Evolutionary conservation across 2,113 vertebrate genomes (phyloP).

Genomic region (Ursus arctos): DNA sequence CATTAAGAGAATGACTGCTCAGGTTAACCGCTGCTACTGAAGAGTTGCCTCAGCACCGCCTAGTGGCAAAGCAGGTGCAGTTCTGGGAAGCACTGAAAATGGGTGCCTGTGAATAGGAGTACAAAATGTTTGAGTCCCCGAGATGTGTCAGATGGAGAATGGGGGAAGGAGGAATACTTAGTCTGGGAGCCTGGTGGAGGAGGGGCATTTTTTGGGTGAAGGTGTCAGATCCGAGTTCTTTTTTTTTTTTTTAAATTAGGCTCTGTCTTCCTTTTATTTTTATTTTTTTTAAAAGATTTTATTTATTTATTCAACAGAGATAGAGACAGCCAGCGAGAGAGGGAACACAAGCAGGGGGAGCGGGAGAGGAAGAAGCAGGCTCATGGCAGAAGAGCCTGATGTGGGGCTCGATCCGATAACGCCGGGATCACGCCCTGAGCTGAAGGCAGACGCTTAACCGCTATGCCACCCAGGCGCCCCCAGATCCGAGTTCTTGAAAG

Average conservation of each 20-base stretch:
- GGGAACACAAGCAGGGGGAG: too few species aligned
- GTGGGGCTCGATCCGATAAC: too few species aligned
- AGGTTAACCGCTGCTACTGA: neutral
- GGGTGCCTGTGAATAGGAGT: neutral
- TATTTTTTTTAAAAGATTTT: too few species aligned
- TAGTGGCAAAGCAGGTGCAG: neutral
- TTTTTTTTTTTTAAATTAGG: too few species aligned
- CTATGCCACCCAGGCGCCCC: too few species aligned
- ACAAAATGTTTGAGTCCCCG: neutral
- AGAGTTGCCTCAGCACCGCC: neutral
- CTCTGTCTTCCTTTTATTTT: too few species aligned
- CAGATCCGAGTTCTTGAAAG: neutral
- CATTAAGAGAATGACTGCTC: neutral
- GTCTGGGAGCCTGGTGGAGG: neutral
- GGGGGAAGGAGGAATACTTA: neutral
- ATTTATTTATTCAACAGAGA: too few species aligned
- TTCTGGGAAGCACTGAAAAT: neutral
- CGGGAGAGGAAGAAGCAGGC: too few species aligned
- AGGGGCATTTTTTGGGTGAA: neutral
- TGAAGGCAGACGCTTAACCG: too few species aligned
- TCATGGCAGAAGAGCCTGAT: too few species aligned
- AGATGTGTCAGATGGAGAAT: neutral
- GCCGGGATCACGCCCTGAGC: too few species aligned
- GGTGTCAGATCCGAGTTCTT: neutral
- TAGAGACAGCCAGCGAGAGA: too few species aligned